phyloP scores from a whole-genome alignment of 1,140 invertebrate species.

The fruit fly (Drosophila melanogaster) region DNA sequence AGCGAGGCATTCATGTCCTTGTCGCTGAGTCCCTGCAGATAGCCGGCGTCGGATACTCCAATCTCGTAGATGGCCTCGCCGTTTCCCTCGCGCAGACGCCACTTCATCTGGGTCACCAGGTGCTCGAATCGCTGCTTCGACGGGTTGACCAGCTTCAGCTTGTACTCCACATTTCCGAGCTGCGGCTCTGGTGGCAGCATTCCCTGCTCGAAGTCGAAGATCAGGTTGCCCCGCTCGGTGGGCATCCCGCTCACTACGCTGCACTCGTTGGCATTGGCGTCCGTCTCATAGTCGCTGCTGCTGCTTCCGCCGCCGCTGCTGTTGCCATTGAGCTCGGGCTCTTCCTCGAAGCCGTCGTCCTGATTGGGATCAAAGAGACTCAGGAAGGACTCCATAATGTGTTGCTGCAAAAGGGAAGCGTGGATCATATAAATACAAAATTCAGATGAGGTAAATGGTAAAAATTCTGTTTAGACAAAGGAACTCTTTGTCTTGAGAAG shows the following conservation, averaged over 20 bases:
- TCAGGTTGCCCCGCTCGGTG: slow-evolving; percentile 83
- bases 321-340: slow-evolving; percentile 73
- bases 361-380: slow-evolving; percentile 90
- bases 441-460: background rate
- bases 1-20: slow-evolving; percentile 93
- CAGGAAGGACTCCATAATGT: slow-evolving; percentile 86
- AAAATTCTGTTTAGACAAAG: slow-evolving; percentile 24
- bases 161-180: slow-evolving; percentile 96
- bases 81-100: slow-evolving; percentile 93
- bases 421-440: background rate
- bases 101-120: slow-evolving; percentile 96
- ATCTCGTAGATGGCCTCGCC: slow-evolving; percentile 99
- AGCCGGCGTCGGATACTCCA: slow-evolving; percentile 97
- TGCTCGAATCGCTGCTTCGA: slow-evolving; percentile 94
- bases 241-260: slow-evolving; percentile 7
- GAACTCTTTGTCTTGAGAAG: slow-evolving; percentile 3
- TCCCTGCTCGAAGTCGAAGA: slow-evolving; percentile 85
- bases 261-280: slow-evolving; percentile 63
- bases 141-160: slow-evolving; percentile 94
- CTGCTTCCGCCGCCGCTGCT: slow-evolving; percentile 58
- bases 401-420: background rate
- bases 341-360: slow-evolving; percentile 79
- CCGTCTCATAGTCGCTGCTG: slow-evolving; percentile 72
- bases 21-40: slow-evolving; percentile 91
- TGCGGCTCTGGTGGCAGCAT: slow-evolving; percentile 94